Conservation (phyloP, 1,140 invertebrate genomes). For the Euborellia annulipes region DNA sequence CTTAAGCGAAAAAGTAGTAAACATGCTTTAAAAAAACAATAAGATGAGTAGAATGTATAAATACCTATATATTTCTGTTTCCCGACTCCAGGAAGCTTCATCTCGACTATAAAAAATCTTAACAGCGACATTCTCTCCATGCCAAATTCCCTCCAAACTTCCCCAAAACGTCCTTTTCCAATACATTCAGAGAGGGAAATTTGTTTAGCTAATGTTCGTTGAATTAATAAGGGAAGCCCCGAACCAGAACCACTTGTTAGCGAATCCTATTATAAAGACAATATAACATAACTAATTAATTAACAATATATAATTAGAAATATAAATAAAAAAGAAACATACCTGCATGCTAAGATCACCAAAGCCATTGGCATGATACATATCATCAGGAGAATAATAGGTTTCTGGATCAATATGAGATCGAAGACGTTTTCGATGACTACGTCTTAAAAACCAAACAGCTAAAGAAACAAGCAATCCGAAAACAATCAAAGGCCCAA, state of each 20-base stretch:
- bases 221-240: conserved; percentile 62
- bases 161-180: conserved; percentile 48
- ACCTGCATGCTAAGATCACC: conserved; percentile 36
- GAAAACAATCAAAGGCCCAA: conserved; percentile 42
- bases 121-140: conserved; percentile 75
- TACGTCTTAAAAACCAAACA: conserved; percentile 34
- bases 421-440: conserved; percentile 41
- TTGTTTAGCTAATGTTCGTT: conserved; percentile 60
- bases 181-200: conserved; percentile 59
- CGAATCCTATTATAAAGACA: conserved; percentile 46
- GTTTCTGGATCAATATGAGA: conserved; percentile 38
- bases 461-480: conserved; percentile 33
- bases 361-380: conserved; percentile 59
- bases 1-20: too few relatives aligned
- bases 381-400: conserved; percentile 45
- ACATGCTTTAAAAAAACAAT: too few relatives aligned
- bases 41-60: too few relatives aligned
- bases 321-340: too few relatives aligned
- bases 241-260: conserved; percentile 73
- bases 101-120: conserved; percentile 86
- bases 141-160: conserved; percentile 80
- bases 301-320: conserved; percentile 8
- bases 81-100: conserved; percentile 73
- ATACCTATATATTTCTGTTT: conserved; percentile 80
- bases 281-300: conserved; percentile 35